Evolutionary conservation across 2,888 invertebrate species (phyloP), one percentile per base, ranked within the genome.

Genomic region (Netelia inedita): DNA sequence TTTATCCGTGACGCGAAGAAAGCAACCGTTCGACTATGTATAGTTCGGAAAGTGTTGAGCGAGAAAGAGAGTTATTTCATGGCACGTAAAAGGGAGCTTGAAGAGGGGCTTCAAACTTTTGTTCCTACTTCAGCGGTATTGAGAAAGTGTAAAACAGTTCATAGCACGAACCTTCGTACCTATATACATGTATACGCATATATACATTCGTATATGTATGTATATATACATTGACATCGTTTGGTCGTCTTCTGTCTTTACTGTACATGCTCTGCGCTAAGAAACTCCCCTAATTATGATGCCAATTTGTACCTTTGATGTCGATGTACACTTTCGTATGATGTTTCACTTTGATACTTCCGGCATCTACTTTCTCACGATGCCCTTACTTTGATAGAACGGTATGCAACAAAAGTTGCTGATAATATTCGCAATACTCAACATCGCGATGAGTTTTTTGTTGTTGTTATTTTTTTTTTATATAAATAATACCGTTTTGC

Each of bases 101-200:
- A 72, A 72, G 71, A 76, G 55, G 65, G 21, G 46, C 65, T 19
- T 66, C 65, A 50, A 82, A 66, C 76, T 72, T 76, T 82, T 72
- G 76, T 72, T 65, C 28, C n/a, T 23, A 2, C 9, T 35, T 65
- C 53, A 19, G 35, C 50, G 23, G 10, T 65, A 43, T 35, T 19
- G 19, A 19, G 71, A 72, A 11, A 79, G 35, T 11, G 43, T 55
- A 41, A 57, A 19, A 57, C 46, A 46, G 10, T 46, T 46, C 14
- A 35, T 35, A 35, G 35, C 35, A 35, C 46, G 46, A 46, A 46
- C 11, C 10, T 46, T 14, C 14, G 3, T 46, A 46, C 14, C 10
- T 46, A 46, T 46, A 46, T 46, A 46, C 14, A 14, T 5, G 14
- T 46, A 46, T 8, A 46, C 2, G 2, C 14, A 46, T 14, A 46